Evolutionary conservation across 2,797 vertebrate genomes (phyloP).

Genomic region (Aulostomus chinensis): DNA sequence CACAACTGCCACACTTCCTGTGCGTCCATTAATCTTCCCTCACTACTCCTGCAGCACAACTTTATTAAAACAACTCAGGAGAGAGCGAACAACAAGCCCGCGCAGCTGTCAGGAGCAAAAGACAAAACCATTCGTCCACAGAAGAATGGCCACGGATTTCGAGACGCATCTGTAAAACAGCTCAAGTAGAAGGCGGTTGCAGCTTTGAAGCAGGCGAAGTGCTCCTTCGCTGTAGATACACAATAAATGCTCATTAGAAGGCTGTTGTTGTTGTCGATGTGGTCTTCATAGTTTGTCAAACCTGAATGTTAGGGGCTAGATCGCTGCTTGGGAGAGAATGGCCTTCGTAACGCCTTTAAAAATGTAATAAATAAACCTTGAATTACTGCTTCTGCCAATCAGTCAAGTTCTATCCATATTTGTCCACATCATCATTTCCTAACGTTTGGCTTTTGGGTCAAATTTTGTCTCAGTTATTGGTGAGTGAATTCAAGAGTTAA

Average conservation of each 20-base stretch:
- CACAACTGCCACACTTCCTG: slow-evolving; percentile 92
- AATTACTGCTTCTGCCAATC: too few species aligned
- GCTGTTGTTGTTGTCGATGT: too few species aligned
- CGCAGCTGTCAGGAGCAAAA: slow-evolving; percentile 91
- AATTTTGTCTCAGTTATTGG: too few species aligned
- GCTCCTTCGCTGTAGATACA: slow-evolving; percentile 64
- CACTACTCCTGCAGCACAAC: slow-evolving; percentile 93
- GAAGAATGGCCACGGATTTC: slow-evolving; percentile 84
- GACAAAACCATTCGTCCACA: slow-evolving; percentile 86
- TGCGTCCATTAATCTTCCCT: slow-evolving; percentile 98
- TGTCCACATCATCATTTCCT: too few species aligned
- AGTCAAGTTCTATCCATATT: too few species aligned
- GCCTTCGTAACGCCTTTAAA: too few species aligned
- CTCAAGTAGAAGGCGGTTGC: slow-evolving; percentile 82
- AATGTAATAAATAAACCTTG: too few species aligned
- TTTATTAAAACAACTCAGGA: slow-evolving; percentile 92
- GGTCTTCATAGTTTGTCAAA: too few species aligned
- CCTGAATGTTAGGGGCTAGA: too few species aligned
- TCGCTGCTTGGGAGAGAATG: too few species aligned
- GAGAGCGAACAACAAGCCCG: slow-evolving; percentile 86
- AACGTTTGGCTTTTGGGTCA: too few species aligned
- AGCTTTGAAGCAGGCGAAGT: slow-evolving; percentile 80
- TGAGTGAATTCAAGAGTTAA: too few species aligned
- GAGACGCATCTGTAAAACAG: slow-evolving; percentile 86
- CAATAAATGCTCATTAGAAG: slow-evolving; percentile 83